phyloP scores from a whole-genome alignment of 2,888 invertebrate species.

The Petrolisthes manimaculis region DNA sequence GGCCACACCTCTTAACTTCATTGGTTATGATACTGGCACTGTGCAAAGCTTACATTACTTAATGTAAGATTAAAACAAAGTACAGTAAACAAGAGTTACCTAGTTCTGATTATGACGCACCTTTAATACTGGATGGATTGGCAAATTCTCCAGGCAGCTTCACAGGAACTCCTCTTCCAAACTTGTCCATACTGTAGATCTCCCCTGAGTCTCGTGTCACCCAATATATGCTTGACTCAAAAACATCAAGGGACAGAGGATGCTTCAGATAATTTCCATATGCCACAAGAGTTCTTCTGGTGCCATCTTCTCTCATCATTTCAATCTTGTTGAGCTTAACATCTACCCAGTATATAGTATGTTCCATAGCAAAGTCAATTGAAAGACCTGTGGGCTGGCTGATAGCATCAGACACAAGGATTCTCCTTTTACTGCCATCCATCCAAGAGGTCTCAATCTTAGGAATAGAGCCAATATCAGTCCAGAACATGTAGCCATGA shows the following conservation, averaged over 20 bases:
- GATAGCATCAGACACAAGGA: slow-evolving; percentile 84
- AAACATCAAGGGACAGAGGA: slow-evolving; percentile 90
- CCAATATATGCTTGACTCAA: slow-evolving; percentile 90
- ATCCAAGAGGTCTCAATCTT: slow-evolving; percentile 97
- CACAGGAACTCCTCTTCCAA: slow-evolving; percentile 92
- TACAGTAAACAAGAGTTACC: background rate
- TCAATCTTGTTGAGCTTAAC: slow-evolving; percentile 92
- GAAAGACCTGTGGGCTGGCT: slow-evolving; percentile 90
- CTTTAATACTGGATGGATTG: slow-evolving; percentile 84
- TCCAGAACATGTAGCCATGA: slow-evolving; percentile 89
- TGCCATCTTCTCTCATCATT: slow-evolving; percentile 85
- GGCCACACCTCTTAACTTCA: too few species aligned
- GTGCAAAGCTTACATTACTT: background rate
- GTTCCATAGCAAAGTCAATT: slow-evolving; percentile 90
- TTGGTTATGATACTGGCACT: too few species aligned
- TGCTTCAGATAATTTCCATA: slow-evolving; percentile 75
- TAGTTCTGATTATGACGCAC: slow-evolving; percentile 29
- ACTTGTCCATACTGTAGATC: slow-evolving; percentile 92
- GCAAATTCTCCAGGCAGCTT: slow-evolving; percentile 85
- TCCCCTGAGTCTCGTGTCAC: slow-evolving; percentile 90
- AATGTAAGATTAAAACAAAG: background rate
- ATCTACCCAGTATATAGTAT: slow-evolving; percentile 95
- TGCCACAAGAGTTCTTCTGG: slow-evolving; percentile 73
- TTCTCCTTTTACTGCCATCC: slow-evolving; percentile 90
- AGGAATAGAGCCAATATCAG: slow-evolving; percentile 89